Evolutionary conservation across 2,113 vertebrate species (phyloP).

Genomic region (Gambusia affinis): DNA sequence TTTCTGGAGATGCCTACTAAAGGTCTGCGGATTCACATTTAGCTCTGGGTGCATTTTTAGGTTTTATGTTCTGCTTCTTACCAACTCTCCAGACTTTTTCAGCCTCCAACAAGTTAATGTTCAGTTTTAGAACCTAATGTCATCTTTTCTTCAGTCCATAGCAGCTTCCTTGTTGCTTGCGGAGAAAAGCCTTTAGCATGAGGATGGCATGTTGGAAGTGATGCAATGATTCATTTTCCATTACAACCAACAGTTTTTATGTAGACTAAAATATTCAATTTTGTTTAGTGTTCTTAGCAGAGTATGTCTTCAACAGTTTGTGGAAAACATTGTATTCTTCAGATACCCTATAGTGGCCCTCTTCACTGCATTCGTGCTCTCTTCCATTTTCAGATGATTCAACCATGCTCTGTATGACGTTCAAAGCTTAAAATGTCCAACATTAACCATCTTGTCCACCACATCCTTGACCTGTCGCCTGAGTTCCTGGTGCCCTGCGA

Average conservation of each 20-base stretch:
- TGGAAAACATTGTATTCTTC: background rate
- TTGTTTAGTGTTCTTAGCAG: background rate
- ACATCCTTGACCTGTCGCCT: too few relatives aligned
- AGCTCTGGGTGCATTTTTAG: background rate
- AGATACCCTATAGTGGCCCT: background rate
- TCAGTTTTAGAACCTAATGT: background rate
- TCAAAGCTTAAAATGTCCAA: background rate
- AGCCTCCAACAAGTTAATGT: background rate
- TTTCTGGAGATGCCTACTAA: background rate
- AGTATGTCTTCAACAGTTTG: background rate
- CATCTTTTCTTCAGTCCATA: background rate
- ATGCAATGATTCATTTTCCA: too few relatives aligned
- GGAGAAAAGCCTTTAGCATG: background rate
- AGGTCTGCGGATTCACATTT: background rate
- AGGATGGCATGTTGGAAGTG: background rate
- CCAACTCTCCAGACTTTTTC: background rate
- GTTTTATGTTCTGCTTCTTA: background rate
- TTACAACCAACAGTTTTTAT: too few relatives aligned
- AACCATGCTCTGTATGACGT: background rate
- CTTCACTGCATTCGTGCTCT: background rate
- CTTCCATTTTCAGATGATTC: background rate
- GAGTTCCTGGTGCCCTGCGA: too few relatives aligned
- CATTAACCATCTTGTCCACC: background rate
- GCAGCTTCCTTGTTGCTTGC: background rate
- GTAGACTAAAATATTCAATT: background rate